Evolutionary conservation across 2,113 vertebrate genomes (phyloP), one percentile per base, ranked within the genome.

Genomic region (Pyxicephalus adspersus): DNA sequence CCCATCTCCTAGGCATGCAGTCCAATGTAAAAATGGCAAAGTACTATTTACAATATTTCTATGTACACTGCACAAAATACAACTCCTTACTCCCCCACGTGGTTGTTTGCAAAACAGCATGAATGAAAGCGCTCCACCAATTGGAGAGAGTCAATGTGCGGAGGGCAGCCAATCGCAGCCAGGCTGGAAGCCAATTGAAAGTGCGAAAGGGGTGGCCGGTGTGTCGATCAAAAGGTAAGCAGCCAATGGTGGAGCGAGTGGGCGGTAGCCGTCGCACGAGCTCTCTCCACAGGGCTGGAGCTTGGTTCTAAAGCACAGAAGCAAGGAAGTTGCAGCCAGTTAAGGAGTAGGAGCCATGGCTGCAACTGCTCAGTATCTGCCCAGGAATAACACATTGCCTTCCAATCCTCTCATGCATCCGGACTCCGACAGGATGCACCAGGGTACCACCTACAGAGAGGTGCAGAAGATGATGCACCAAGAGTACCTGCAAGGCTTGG

Each of bases 381-480:
- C 96, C 86, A 89, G 94, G 93, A 95, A 93, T 94, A 94, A 93
- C 92, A 94, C 96, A 90, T 93, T 95, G 86, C 93, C 93, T 89
- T 93, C 87, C 20, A 89, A 89, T 64, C 95, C 96, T 83, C 94
- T 98, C 73, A 95, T 97, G 96, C 96, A 96, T 90, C 96, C 96
- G 86, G 96, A 97, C 88, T 94, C 95, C 85, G 96, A 97, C 84
- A 91, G 96, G 87, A 94, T 97, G 90, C 96, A 97, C 87, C 96
- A 95, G 87, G 96, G 95, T 86, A 94, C 96, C 89, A 95, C 96
- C 86, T 98, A 97, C 91, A 92, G 96, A 94, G 96, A 98, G 89
- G 96, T 98, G 90, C 96, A 97, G 94, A 98, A 98, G 92, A 97
- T 98, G 94, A 97, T 98, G 95, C 96, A 98, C 94, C 96, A 97